Base-by-base conservation (phyloP, 2,888 invertebrate genomes). In the Ophion costatus region DNA sequence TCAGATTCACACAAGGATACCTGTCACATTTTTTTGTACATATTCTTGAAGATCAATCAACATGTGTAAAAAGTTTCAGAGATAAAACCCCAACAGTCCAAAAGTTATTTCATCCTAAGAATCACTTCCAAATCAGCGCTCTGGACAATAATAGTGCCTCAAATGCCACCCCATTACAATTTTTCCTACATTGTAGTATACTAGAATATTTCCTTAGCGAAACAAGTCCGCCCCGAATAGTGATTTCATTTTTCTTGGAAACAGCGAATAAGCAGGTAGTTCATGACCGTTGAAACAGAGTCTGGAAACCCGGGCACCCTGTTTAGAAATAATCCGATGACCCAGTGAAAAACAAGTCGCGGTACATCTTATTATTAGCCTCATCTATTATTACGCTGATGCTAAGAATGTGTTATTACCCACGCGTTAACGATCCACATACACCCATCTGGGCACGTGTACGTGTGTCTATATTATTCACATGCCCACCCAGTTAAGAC, bases 391-490 rank as follows among this genome's bases (percentile, higher is more conserved):
- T 75, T 79, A 61, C 69, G 42, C 51, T 24, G 38, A 75, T 38
- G 51, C 38, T 38, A 51, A 81, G 75, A 42, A 75, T 42, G 61
- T 59, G 69, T 73, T 64, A 56, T 81, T 83, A 80, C 64, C 24
- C 14, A 45, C 51, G 59, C 56, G 75, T 84, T 82, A 79, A 81
- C 74, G 82, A 84, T 70, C 42, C 38, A n/a, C 42, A 51, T 22
- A 56, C 14, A 57, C 51, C 51, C 17, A 17, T 4, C 51, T 51
- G 3, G 61, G 22, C 20, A 45, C 14, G 29, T 24, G 38, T 64
- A 61, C 42, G 22, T 33, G 45, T 59, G 45, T 38, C 17, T 66
- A 38, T 33, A 70, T n/a, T 11, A 70, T 76, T n/a, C 64, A 63
- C 42, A 64, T 17, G 61, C n/a, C 33, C 24, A 38, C 67, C 9